Conservation (phyloP, 2,888 invertebrate genomes). For the Chloromyia formosa region DNA sequence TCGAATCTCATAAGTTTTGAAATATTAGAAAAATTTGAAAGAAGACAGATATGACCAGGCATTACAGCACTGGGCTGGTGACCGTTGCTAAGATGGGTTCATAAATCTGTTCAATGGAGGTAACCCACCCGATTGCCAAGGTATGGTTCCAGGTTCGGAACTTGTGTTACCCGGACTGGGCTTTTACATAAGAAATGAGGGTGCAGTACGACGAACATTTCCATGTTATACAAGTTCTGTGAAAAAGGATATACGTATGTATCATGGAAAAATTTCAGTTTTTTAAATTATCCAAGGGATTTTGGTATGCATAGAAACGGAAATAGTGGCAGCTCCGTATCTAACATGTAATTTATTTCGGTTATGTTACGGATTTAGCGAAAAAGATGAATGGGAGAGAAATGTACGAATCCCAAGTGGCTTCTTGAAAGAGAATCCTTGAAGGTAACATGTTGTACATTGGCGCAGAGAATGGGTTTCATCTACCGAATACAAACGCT, state of each 20-base stretch:
- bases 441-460: neutral
- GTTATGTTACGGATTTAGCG: neutral
- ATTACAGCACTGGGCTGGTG: neutral
- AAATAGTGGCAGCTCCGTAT: neutral
- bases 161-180: neutral
- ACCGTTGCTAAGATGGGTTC: neutral
- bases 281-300: neutral
- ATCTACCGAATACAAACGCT: neutral
- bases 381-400: conserved; percentile 1
- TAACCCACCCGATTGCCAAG: neutral
- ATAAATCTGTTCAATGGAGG: conserved; percentile 4
- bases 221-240: neutral
- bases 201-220: neutral
- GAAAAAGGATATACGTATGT: neutral
- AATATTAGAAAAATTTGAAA: conserved; percentile 31
- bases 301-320: neutral
- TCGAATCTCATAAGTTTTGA: conserved; percentile 23
- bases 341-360: conserved; percentile 16
- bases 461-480: neutral
- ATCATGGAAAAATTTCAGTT: neutral
- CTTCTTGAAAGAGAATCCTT: neutral
- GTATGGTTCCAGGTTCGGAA: neutral
- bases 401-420: conserved; percentile 2
- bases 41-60: conserved; percentile 26
- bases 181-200: conserved; percentile 2